These are phyloP conservation scores for Portunus trituberculatus DNA, from an alignment of 1,140 invertebrate genomes.

Conservation along the genomic window DNA sequence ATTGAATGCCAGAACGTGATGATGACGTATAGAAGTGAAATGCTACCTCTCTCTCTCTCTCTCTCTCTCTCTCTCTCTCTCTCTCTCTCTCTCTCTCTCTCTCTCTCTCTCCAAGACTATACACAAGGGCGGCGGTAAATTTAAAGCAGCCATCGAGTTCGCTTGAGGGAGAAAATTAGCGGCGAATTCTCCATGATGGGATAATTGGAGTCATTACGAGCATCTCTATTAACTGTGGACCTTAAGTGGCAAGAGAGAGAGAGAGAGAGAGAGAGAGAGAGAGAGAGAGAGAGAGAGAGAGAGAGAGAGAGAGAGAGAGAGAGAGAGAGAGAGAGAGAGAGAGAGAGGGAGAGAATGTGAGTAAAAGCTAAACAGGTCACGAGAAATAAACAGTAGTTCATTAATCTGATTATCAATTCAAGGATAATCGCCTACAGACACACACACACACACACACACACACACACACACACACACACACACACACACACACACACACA, in stretches of 20 bases:
- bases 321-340: slow-evolving; percentile 30
- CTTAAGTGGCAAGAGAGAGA: background rate
- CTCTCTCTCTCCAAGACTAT: too few relatives aligned
- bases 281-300: background rate
- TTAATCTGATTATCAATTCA: background rate
- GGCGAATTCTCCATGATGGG: background rate
- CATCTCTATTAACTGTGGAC: background rate
- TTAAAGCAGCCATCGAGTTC: slow-evolving; percentile 7
- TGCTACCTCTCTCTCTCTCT: too few relatives aligned
- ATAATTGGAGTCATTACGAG: background rate
- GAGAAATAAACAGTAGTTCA: background rate
- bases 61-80: too few relatives aligned
- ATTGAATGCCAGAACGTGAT: too few relatives aligned
- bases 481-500: slow-evolving; percentile 23
- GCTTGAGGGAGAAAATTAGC: background rate
- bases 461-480: slow-evolving; percentile 23
- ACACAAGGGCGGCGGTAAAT: background rate
- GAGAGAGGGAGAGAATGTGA: background rate
- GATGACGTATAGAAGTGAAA: too few relatives aligned
- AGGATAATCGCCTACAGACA: background rate
- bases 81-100: too few relatives aligned
- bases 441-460: slow-evolving; percentile 10
- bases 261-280: background rate
- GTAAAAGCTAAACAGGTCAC: background rate
- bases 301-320: slow-evolving; percentile 3